Percentiles rank a stretch among this genome's conserved stretches.
These are phyloP conservation scores for Aldabrachelys gigantea DNA, from an alignment of 2,113 vertebrate genomes.

Conservation along the genomic window DNA sequence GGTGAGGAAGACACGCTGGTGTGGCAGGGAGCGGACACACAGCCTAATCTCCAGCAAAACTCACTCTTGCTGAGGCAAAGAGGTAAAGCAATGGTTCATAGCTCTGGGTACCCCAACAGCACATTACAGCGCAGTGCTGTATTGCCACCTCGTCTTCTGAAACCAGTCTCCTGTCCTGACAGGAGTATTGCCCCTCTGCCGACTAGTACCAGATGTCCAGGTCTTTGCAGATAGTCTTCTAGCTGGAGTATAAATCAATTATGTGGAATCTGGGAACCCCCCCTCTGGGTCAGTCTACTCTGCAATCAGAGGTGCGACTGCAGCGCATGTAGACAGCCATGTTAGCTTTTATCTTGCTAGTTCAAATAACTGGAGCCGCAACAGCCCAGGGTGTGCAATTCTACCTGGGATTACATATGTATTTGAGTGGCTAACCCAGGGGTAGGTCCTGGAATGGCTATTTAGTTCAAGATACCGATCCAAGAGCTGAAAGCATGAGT, in stretches of 20 bases:
- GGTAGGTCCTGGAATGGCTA: no score
- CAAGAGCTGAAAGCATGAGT: no score
- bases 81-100: background rate
- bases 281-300: background rate
- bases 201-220: background rate
- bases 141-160: background rate
- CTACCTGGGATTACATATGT: background rate
- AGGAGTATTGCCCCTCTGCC: background rate
- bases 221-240: background rate
- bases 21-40: background rate
- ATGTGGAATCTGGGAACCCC: background rate
- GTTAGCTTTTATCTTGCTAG: background rate
- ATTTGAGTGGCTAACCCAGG: no score
- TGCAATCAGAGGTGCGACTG: background rate
- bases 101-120: background rate
- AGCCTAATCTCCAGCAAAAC: background rate
- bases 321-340: background rate
- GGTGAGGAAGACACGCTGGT: background rate
- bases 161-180: background rate
- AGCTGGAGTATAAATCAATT: background rate
- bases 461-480: no score
- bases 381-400: background rate
- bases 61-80: background rate
- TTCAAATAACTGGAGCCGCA: background rate
- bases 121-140: background rate